Conservation (phyloP, 2,797 vertebrate species). For the Gymnocypris eckloni region DNA sequence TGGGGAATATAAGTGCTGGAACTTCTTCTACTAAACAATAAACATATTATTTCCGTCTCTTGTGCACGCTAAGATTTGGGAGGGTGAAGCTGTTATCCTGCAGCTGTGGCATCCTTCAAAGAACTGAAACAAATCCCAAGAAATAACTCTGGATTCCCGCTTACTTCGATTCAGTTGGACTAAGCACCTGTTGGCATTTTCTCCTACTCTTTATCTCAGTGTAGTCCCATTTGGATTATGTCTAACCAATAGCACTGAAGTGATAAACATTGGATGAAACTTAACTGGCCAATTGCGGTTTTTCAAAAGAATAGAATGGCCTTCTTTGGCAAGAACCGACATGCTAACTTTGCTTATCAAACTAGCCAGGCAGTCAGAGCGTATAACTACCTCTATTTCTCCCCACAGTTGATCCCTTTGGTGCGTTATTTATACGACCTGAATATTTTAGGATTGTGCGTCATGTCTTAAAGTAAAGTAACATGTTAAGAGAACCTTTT, state of each 20-base stretch:
- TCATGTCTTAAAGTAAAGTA: constrained; percentile 5
- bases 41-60: constrained; percentile 23
- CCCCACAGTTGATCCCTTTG: constrained; percentile 37
- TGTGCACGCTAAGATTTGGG: constrained; percentile 23
- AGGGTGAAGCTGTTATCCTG: constrained; percentile 44
- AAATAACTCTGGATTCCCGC: constrained; percentile 22
- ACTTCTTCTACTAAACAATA: constrained; percentile 35
- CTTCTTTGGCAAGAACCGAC: constrained; percentile 28
- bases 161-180: constrained; percentile 28
- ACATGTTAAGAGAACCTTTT: constrained; percentile 26
- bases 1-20: constrained; percentile 54
- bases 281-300: neutral
- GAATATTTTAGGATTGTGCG: constrained; percentile 35
- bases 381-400: constrained; percentile 55
- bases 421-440: constrained; percentile 39
- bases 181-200: constrained; percentile 11
- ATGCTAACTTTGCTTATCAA: constrained; percentile 50
- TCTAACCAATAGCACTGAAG: neutral
- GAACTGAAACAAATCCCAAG: constrained; percentile 29
- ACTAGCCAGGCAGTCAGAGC: constrained; percentile 27
- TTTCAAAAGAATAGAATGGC: constrained; percentile 36
- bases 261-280: constrained; percentile 37
- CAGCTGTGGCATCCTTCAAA: constrained; percentile 44
- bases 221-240: constrained; percentile 27
- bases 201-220: constrained; percentile 8